Base-by-base conservation (phyloP, 2,113 vertebrate genomes). In the Mixornis gularis region DNA sequence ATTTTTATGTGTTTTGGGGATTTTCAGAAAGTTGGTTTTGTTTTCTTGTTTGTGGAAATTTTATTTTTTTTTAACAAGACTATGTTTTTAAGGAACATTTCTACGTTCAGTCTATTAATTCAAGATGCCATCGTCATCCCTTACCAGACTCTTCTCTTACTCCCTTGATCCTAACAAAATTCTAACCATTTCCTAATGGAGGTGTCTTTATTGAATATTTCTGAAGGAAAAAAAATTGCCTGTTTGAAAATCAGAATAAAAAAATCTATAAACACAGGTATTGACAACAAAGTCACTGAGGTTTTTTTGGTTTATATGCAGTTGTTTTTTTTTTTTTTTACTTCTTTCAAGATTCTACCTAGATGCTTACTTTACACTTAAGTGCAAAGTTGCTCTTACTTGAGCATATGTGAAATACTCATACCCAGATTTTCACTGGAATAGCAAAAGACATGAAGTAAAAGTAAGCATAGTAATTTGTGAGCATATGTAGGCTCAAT, bases 1-100 rank as follows among this genome's bases (percentile, higher is more conserved):
- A 65, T 83, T 89, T 94, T 34, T 1, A 8, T 40, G 19, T 62
- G 3, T 27, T 66, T 43, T 25, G 6, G 10, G 4, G 13, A 1
- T 1, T 16, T 74, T 48, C 0, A 0, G 53, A 29, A 48, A 13
- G 7, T 65, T 40, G 14, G 5, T 2, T 3, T 38, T 72, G 21
- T 64, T 46, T 46, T 55, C n/a, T 46, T 14, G 12, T 64, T 48
- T 55, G 4, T 51, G 12, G 5, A 44, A 4, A 2, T 12, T 26
- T n/a, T n/a, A 30, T 43, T 21, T 19, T 22, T 41, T 55, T 29
- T 55, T 48, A n/a, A 25, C 1, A 9, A 53, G 22, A 10, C 5
- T 62, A 0, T 66, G 15, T 55, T 73, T 80, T 44, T 51, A 66
- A 81, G 36, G 30, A 74, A 48, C 6, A 24, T 48, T 87, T 82